Evolutionary conservation across 2,797 vertebrate species (phyloP), one percentile per base, ranked within the genome.

Genomic region (Cyprinella venusta): DNA sequence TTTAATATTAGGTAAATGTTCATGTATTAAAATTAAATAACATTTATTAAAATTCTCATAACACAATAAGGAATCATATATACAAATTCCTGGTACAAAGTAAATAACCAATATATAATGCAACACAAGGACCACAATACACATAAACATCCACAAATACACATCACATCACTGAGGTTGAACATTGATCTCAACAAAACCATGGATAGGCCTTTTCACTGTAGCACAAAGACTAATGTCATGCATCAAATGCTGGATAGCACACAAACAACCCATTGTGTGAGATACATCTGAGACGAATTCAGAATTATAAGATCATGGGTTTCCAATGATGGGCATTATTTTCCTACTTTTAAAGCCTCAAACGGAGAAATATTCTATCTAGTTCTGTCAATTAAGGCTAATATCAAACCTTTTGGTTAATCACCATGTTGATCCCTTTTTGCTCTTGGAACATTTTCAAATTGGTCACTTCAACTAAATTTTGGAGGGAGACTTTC

Each of bases 71-170:
- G 80, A 54, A 70, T 79, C 26, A 19, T 83, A 64, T 77, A 83
- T 80, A 77, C 75, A 82, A 74, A 18, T 24, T 83, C 61, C 59
- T 61, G 67, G 83, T 75, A 82, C 38, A 84, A 71, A 75, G 45
- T 50, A 82, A 84, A 88, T 72, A 85, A 72, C 78, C 76, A n/a
- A 40, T 84, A 85, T 84, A 84, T 30, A 78, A 81, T 81, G 76
- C 56, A 83, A 81, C 84, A 76, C 71, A 79, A 82, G 56, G 69
- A 81, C 69, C 56, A 85, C 70, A 21, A 79, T 36, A 64, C 72
- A 80, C 77, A 42, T 15, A 84, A n/a, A 85, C 77, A 59, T 79
- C 12, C 75, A 85, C 79, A 68, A 84, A 82, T 69, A 81, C n/a
- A 7, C 56, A 45, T 56, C 74, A 71, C 77, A 56, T 79, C 33